Evolutionary conservation across 2,888 invertebrate genomes (phyloP).

Genomic region (Aelia acuminata): DNA sequence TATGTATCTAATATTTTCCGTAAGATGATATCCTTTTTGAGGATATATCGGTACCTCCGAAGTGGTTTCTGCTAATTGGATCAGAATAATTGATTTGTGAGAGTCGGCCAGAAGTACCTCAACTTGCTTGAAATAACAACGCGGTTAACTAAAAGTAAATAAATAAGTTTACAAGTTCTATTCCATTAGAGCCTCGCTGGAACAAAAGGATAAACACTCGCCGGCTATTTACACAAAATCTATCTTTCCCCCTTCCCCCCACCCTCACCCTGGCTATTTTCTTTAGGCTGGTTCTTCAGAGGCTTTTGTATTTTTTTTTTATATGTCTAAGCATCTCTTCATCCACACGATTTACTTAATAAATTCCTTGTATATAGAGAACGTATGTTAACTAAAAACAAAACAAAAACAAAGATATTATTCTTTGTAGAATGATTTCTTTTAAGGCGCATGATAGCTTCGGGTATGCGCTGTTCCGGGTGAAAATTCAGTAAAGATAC

Average conservation of each 20-base stretch:
- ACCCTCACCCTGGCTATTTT: not conserved
- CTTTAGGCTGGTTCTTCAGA: not conserved
- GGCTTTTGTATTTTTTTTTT: conserved; percentile 24
- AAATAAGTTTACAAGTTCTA: conserved; percentile 46
- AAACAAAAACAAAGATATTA: not conserved
- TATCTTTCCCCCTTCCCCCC: not conserved
- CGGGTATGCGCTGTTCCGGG: no score
- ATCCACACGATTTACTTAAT: not conserved
- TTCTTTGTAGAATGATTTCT: no score
- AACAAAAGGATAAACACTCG: conserved; percentile 42
- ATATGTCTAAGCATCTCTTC: not conserved
- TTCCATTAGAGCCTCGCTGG: conserved; percentile 23
- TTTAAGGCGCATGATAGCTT: no score
- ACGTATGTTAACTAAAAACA: not conserved
- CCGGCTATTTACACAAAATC: conserved; percentile 15
- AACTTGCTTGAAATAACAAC: not conserved
- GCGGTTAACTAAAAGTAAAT: conserved; percentile 34
- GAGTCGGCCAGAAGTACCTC: conserved; percentile 11
- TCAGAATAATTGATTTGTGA: conserved; percentile 14
- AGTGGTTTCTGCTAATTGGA: not conserved
- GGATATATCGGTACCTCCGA: not conserved
- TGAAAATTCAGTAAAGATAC: no score
- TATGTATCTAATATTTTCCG: no score
- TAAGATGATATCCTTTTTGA: not conserved
- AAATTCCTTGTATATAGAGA: not conserved